Percentiles rank a stretch among this genome's conserved stretches.
Evolutionary conservation across 35 echinoderm and acorn worm genomes (phyloP).

Genomic region (Lytechinus pictus): DNA sequence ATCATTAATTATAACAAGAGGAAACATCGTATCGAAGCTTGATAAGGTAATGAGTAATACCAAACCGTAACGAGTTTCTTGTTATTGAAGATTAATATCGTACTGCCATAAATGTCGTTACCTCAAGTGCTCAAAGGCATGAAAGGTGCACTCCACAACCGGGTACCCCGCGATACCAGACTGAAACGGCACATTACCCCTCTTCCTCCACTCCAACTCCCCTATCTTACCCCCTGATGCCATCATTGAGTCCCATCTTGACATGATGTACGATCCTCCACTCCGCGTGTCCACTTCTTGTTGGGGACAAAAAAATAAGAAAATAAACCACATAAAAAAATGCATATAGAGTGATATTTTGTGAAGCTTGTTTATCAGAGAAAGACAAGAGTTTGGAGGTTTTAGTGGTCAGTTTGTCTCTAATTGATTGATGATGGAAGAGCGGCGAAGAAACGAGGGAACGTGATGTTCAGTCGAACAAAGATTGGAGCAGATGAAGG

Average conservation of each 20-base stretch:
- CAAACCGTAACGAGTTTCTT: conserved; percentile 7
- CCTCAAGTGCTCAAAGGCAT: not conserved
- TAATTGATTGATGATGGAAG: conserved; percentile 41
- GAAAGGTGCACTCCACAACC: not conserved
- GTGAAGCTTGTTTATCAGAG: conserved; percentile 21
- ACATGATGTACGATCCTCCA: conserved; percentile 49
- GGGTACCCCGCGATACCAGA: not conserved
- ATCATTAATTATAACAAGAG: not conserved
- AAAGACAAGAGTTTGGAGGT: conserved; percentile 44
- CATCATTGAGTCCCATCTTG: not conserved
- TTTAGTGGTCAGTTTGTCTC: conserved; percentile 45
- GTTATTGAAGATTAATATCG: conserved; percentile 9
- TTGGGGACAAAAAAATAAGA: not conserved
- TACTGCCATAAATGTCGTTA: not conserved
- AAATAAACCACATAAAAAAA: not conserved
- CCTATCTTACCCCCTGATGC: not conserved
- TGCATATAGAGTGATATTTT: conserved; percentile 43
- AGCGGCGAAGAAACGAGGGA: not conserved
- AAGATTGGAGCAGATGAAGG: not conserved
- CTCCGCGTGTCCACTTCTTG: conserved; percentile 50
- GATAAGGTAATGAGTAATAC: not conserved
- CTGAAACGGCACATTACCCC: not conserved
- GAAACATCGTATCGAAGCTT: not conserved
- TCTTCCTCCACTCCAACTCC: not conserved
- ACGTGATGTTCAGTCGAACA: conserved; percentile 33